Base-by-base conservation (phyloP, 2,888 invertebrate species). In the Serripes groenlandicus region DNA sequence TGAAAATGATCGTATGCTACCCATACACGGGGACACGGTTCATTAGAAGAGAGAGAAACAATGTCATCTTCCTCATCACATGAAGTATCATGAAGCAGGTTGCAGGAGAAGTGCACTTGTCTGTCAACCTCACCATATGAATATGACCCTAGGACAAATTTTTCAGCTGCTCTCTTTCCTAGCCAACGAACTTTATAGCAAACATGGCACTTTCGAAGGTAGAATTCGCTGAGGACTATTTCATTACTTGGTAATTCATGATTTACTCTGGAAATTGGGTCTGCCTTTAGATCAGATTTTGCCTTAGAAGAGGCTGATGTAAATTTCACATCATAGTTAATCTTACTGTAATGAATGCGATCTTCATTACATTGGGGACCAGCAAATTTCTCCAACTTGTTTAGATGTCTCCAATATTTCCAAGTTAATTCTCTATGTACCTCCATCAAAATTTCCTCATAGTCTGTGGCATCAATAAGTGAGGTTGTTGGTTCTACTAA, bases 241-340 rank as follows among this genome's bases (percentile, higher is more conserved):
- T 21, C 11, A 11, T 11, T 54, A 4, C 18, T 11, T 11, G 54
- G 5, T 54, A 11, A 5, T 11, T 7, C n/a, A n/a, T n/a, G n/a
- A n/a, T n/a, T n/a, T n/a, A n/a, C n/a, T n/a, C n/a, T n/a, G n/a
- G n/a, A n/a, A n/a, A n/a, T n/a, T n/a, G n/a, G n/a, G n/a, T n/a
- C n/a, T n/a, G n/a, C n/a, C n/a, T n/a, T n/a, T n/a, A n/a, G n/a
- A n/a, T n/a, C n/a, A 11, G n/a, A 11, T 23, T 21, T 21, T 11
- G 18, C 5, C 54, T 54, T 54, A 54, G 11, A 54, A 4, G 54
- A 54, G 18, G 54, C 18, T 4, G 54, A 54, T 11, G 54, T 54
- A 54, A 54, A 54, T 54, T 54, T 54, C n/a, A 54, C n/a, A 54
- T 54, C 54, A 54, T 54, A 54, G 23, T 54, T 21, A 54, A 54